Evolutionary conservation across 2,113 vertebrate genomes (phyloP).

Genomic region (Pluvialis apricaria): DNA sequence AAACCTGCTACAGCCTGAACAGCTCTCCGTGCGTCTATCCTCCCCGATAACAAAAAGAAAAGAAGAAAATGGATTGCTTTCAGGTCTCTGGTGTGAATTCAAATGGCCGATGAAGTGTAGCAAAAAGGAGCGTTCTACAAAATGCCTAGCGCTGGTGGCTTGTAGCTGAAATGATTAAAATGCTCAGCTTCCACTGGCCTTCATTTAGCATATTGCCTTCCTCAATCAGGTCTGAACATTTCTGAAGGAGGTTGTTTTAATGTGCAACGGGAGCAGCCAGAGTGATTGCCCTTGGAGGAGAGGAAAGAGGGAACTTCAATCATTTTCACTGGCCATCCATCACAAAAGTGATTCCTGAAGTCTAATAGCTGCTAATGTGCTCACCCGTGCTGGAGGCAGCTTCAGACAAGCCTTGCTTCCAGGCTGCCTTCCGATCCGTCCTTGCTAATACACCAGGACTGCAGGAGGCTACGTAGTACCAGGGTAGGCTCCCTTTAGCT

Average conservation of each 20-base stretch:
- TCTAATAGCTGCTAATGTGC: background rate
- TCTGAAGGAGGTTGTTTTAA: background rate
- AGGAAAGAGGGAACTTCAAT: background rate
- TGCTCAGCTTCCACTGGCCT: background rate
- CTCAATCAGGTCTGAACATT: background rate
- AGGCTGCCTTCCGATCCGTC: background rate
- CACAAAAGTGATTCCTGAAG: background rate
- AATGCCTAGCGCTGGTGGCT: background rate
- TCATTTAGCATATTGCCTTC: background rate
- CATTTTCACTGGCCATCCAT: background rate
- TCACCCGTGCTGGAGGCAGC: background rate
- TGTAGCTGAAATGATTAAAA: background rate
- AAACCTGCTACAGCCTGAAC: background rate
- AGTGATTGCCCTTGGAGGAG: background rate
- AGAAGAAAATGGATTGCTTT: conserved; percentile 5
- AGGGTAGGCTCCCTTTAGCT: background rate
- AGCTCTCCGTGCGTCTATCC: background rate
- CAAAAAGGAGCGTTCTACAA: background rate
- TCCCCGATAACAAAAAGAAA: background rate
- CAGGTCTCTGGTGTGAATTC: background rate
- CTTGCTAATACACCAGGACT: background rate
- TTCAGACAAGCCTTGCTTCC: background rate
- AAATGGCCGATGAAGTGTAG: background rate
- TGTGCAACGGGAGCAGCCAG: background rate
- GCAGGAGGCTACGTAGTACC: background rate